phyloP scores from a whole-genome alignment of 1,140 invertebrate species.

The Nebria ingens region DNA sequence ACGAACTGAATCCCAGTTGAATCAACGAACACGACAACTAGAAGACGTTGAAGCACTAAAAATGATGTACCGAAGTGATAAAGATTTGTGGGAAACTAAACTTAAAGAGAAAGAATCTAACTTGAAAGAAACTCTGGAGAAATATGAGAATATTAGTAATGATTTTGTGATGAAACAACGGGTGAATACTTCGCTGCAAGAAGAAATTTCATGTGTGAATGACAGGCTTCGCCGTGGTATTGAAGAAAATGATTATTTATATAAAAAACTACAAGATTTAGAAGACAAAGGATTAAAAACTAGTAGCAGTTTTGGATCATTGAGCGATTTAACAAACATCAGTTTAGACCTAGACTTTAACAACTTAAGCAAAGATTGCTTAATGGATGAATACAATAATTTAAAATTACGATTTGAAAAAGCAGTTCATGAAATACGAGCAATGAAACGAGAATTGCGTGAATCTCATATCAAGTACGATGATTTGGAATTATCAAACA shows the following conservation, averaged over 20 bases:
- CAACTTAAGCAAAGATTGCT: conserved; percentile 59
- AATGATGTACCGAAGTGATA: conserved; percentile 49
- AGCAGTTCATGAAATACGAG: conserved; percentile 68
- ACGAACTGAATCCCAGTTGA: conserved; percentile 59
- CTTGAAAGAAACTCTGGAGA: conserved; percentile 41
- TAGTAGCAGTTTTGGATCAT: conserved; percentile 61
- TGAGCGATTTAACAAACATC: conserved; percentile 71
- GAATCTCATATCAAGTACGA: conserved; percentile 70
- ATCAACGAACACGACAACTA: conserved; percentile 53
- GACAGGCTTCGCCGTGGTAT: conserved; percentile 50
- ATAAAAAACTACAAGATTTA: conserved; percentile 54
- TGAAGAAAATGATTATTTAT: conserved; percentile 68
- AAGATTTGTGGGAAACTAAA: conserved; percentile 52
- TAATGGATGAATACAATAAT: conserved; percentile 71
- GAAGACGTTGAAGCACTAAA: conserved; percentile 53
- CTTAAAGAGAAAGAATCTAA: conserved; percentile 34
- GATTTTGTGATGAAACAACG: conserved; percentile 52
- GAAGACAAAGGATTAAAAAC: conserved; percentile 42
- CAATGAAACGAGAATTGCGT: conserved; percentile 70
- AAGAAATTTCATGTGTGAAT: conserved; percentile 43
- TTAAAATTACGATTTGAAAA: conserved; percentile 66
- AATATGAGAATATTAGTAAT: conserved; percentile 46
- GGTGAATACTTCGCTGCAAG: conserved; percentile 42
- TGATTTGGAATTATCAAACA: conserved; percentile 63
- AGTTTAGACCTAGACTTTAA: conserved; percentile 65